Evolutionary conservation across 2,113 vertebrate genomes (phyloP).

Genomic region (Bubo blakistoni): DNA sequence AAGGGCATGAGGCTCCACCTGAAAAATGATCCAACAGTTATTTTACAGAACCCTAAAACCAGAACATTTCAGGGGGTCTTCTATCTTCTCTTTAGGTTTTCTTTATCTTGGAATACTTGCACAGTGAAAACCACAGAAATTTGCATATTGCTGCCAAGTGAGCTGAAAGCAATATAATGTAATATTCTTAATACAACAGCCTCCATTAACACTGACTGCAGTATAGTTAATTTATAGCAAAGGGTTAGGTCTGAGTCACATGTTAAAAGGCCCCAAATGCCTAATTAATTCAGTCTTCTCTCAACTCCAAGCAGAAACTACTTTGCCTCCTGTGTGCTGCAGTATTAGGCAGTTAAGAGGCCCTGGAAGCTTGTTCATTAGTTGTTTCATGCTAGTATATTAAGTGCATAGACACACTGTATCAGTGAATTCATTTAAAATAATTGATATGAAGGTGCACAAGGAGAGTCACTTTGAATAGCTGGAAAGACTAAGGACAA

Average conservation of each 20-base stretch:
- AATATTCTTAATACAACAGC: not conserved
- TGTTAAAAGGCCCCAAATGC: not conserved
- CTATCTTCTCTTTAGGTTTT: not conserved
- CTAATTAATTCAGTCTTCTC: not conserved
- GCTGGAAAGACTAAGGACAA: not conserved
- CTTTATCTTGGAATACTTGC: not conserved
- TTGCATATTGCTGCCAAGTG: not conserved
- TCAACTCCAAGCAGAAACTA: not conserved
- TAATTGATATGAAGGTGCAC: not conserved
- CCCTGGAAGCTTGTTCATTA: not conserved
- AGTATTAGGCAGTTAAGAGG: not conserved
- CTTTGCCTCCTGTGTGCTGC: not conserved
- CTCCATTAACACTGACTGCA: not conserved
- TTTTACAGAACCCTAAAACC: not conserved
- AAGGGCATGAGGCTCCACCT: not conserved
- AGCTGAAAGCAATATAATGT: not conserved
- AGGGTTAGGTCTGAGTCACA: not conserved
- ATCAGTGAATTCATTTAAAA: not conserved
- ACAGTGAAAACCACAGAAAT: not conserved
- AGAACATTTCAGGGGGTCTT: not conserved
- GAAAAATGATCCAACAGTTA: not conserved
- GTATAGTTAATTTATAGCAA: not conserved
- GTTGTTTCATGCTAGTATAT: not conserved
- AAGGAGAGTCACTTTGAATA: not conserved
- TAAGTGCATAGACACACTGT: not conserved